Percentiles rank a stretch among this genome's conserved stretches.
These are phyloP conservation scores for Oasisia sp. DNA, from an alignment of 2,888 invertebrate species.

Conservation along the genomic window DNA sequence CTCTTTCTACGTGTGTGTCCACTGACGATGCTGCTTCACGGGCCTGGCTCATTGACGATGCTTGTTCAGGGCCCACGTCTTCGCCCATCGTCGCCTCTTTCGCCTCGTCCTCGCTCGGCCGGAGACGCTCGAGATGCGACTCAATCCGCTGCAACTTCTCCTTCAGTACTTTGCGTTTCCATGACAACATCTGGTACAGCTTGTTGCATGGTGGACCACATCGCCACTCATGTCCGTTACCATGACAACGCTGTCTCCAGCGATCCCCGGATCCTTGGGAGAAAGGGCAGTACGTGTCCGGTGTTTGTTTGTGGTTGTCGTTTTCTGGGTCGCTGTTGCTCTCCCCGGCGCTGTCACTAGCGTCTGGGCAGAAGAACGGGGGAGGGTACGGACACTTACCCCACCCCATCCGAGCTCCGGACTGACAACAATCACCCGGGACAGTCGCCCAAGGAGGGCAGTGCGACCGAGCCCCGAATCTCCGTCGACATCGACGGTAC, in stretches of 20 bases:
- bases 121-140: background rate
- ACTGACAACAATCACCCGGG: background rate
- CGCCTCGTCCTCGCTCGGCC: background rate
- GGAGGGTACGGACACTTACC: background rate
- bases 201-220: background rate
- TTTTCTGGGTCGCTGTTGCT: background rate
- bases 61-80: background rate
- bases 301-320: background rate
- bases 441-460: background rate
- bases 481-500: conserved; percentile 4
- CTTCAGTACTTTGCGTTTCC: background rate
- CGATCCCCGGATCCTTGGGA: background rate
- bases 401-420: background rate
- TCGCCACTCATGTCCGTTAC: background rate
- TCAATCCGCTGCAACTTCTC: background rate
- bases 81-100: background rate
- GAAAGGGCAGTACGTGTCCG: background rate
- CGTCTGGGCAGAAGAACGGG: background rate
- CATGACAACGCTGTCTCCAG: background rate
- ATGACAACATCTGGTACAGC: background rate
- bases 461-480: background rate
- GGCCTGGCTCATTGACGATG: background rate
- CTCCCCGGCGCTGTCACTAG: background rate
- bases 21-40: background rate
- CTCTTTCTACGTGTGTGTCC: background rate